phyloP scores from a whole-genome alignment of 2,113 vertebrate species.

The Cyphomyrus discorhynchus region DNA sequence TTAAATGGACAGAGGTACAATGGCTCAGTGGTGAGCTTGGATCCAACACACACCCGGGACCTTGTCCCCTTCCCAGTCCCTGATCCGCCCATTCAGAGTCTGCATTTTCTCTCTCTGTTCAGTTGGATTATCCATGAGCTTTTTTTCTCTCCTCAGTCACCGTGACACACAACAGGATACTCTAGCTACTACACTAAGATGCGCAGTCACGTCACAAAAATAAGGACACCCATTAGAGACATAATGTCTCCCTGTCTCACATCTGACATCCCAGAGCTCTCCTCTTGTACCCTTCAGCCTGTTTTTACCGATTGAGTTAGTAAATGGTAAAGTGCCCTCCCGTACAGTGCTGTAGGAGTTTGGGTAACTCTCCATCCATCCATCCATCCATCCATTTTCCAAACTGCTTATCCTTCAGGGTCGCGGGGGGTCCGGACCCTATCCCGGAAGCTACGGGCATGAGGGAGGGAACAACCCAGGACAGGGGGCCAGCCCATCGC shows the following conservation, averaged over 20 bases:
- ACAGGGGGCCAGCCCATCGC: too few relatives aligned
- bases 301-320: not conserved
- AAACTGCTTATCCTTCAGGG: too few relatives aligned
- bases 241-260: not conserved
- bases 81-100: not conserved
- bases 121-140: not conserved
- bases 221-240: not conserved
- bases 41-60: not conserved
- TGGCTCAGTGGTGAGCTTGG: not conserved
- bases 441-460: too few relatives aligned
- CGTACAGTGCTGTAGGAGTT: not conserved
- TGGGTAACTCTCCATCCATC: not conserved
- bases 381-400: too few relatives aligned
- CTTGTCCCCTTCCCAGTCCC: not conserved
- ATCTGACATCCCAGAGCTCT: not conserved
- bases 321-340: not conserved
- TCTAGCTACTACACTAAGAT: not conserved
- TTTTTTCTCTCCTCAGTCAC: not conserved
- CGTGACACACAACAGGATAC: not conserved
- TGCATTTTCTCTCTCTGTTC: not conserved
- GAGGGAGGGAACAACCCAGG: too few relatives aligned
- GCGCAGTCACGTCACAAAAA: not conserved
- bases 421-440: too few relatives aligned
- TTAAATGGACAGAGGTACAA: not conserved
- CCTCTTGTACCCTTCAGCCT: not conserved